Base-by-base conservation (phyloP, 2,888 invertebrate species). In the Perdita meconis region DNA sequence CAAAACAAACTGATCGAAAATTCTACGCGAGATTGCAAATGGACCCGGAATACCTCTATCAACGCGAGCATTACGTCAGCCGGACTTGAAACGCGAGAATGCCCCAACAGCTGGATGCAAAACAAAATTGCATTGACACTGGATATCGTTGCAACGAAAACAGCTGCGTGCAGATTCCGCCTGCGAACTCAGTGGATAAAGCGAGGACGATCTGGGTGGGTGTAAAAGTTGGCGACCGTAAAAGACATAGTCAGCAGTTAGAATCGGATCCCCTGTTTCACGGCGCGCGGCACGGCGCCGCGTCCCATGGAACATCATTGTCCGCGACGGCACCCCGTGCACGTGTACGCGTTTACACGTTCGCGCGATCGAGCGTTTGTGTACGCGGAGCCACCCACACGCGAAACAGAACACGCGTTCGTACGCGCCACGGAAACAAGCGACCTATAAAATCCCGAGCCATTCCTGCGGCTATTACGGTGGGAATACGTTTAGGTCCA, bases 381-480 rank as follows among this genome's bases (percentile, higher is more conserved):
- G 47, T 13, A 40, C 2, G 12, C n/a, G 10, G 19, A 59, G 24
- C 51, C 2, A 19, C 26, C 26, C 10, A 2, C 59, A 12, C 40
- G 26, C 12, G 40, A 10, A 42, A 34, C 10, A 60, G 38, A n/a
- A n/a, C 30, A 30, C 30, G 47, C 19, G 55, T 61, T 57, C 50
- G 64, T 36, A 59, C 30, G 59, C 40, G 40, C 3, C n/a, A 57
- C 47, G 74, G 30, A 57, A 69, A 60, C 69, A 47, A 57, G 42
- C 24, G 65, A 63, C 66, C 57, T 70, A 63, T 80, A 80, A 82
- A 82, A 82, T 73, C 64, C 36, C 22, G 19, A 68, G 71, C 70
- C 74, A 82, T 68, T 74, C 63, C 67, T 56, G 82, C 30, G 60
- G 47, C 55, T 56, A 67, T 78, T 66, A 73, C 65, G 56, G 57